Evolutionary conservation across 2,797 vertebrate species (phyloP).

Genomic region (Schizopygopsis malacanthus): DNA sequence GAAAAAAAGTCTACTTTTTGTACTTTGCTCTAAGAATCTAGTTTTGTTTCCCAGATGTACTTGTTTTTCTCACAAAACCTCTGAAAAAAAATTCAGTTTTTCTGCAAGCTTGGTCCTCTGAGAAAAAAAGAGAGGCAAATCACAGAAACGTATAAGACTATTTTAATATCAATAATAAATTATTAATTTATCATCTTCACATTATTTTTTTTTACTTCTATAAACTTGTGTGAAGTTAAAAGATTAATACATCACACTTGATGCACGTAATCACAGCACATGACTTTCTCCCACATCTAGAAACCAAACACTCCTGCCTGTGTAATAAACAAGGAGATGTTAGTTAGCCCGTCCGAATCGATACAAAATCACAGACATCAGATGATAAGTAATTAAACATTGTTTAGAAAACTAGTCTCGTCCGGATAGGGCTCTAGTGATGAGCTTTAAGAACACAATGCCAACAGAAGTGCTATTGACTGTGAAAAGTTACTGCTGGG

Average conservation of each 20-base stretch:
- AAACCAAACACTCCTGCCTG: not conserved
- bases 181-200: too few species aligned
- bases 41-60: not conserved
- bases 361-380: not conserved
- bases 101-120: not conserved
- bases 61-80: not conserved
- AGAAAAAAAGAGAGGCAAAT: not conserved
- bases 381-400: not conserved
- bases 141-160: not conserved
- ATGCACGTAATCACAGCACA: not conserved
- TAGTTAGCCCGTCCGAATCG: not conserved
- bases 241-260: too few species aligned
- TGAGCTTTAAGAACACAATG: not conserved
- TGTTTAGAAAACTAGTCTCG: not conserved
- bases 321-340: not conserved
- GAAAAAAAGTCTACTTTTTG: not conserved
- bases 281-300: not conserved
- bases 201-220: too few species aligned
- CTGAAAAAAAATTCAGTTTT: not conserved
- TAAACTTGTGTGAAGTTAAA: too few species aligned
- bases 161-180: not conserved
- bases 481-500: not conserved
- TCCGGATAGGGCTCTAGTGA: not conserved
- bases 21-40: not conserved
- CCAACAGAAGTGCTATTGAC: not conserved